Base-by-base conservation (phyloP, 2,888 invertebrate genomes). In the Clusia tigrina region DNA sequence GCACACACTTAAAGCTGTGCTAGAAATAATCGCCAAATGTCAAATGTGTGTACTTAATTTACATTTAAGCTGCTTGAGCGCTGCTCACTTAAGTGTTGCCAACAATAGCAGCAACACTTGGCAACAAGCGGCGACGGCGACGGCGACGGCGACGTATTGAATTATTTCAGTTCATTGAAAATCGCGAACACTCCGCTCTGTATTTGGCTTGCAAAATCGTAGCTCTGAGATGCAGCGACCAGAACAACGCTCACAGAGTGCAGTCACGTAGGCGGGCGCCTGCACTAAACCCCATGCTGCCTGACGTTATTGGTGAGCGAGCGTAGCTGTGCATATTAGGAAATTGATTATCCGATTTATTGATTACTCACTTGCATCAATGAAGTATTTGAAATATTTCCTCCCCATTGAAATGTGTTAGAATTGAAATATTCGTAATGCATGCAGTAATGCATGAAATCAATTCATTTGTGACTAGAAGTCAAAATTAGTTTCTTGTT, bases 241-340 rank as follows among this genome's bases (percentile, higher is more conserved):
- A n/a, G n/a, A n/a, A 42, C 6, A 42, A 3, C 42, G 48, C 22
- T 20, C 20, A 9, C 48, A 22, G 22, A 22, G 20, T 48, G 48
- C 48, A 48, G 15, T 20, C 48, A 48, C 22, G 48, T 48, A 22
- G 48, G 48, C 48, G 48, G 48, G 48, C 20, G 48, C 48, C 22
- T 48, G 20, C 48, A 32, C 12, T 17, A 42, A 42, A 15, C 15
- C 22, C 20, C 48, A 48, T 48, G 3, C 48, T 22, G 48, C 20
- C 5, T 48, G 18, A 48, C 48, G 20, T 48, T 20, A 48, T 48
- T 48, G n/a, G n/a, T n/a, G n/a, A n/a, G n/a, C n/a, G n/a, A n/a
- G n/a, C n/a, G n/a, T n/a, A n/a, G n/a, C n/a, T n/a, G n/a, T 48
- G 48, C 48, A 48, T 48, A 48, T 48, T 18, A 48, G 48, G 48